Percentiles rank a stretch among this genome's conserved stretches.
Evolutionary conservation across 2,888 invertebrate species (phyloP).

Genomic region (Orchestes rusci): DNA sequence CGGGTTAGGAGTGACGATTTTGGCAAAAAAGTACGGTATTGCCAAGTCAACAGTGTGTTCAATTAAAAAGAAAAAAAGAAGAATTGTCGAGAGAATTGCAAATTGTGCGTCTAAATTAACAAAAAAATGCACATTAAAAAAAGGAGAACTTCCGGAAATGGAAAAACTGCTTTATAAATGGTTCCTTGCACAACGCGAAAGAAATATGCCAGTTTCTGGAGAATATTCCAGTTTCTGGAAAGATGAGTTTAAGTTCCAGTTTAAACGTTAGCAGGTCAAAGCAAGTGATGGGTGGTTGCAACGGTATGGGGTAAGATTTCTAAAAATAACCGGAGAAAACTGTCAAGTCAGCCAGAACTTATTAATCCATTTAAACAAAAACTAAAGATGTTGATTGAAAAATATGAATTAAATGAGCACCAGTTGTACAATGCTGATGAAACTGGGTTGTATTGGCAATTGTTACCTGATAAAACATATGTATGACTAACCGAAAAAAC

Average conservation of each 20-base stretch:
- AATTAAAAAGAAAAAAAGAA: too few species aligned
- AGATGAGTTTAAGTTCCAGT: not conserved
- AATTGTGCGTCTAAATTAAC: too few species aligned
- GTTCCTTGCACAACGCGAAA: conserved; percentile 6
- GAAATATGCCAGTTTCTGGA: conserved; percentile 5
- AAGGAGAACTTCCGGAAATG: conserved; percentile 11
- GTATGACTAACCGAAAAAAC: conserved; percentile 19
- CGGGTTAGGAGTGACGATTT: not conserved
- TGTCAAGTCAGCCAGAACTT: conserved; percentile 7
- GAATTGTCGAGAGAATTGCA: too few species aligned
- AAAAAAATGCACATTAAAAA: not conserved
- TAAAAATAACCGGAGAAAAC: conserved; percentile 10
- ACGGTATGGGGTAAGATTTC: conserved; percentile 3
- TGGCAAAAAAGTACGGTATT: not conserved
- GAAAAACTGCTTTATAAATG: conserved; percentile 3
- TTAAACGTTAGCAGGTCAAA: not conserved
- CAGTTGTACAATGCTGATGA: conserved; percentile 17
- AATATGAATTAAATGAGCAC: conserved; percentile 3
- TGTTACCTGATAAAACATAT: conserved; percentile 24
- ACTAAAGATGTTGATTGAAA: conserved; percentile 1
- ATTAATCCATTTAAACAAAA: conserved; percentile 7
- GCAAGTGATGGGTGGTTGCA: conserved; percentile 5
- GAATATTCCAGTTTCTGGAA: conserved; percentile 2
- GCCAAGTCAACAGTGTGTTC: too few species aligned
- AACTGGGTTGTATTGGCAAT: conserved; percentile 24